Percentiles rank a stretch among this genome's conserved stretches.
These are phyloP conservation scores for Prochilodus magdalenae DNA, from an alignment of 2,113 vertebrate species.

Conservation along the genomic window DNA sequence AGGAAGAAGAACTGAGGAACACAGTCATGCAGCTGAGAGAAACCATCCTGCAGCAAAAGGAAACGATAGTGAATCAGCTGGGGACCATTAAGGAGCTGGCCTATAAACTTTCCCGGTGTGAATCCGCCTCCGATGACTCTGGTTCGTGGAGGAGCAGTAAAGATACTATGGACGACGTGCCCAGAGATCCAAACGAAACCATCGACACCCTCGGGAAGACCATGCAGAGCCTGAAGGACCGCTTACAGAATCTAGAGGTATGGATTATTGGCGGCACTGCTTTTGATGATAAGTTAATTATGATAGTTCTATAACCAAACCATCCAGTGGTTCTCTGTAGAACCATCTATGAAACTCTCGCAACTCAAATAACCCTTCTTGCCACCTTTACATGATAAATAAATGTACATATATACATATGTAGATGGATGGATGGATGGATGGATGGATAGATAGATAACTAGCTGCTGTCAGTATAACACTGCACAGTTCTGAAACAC, in stretches of 20 bases:
- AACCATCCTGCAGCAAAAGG: conserved; percentile 93
- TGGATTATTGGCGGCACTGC: no score
- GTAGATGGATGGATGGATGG: background rate
- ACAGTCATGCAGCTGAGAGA: conserved; percentile 92
- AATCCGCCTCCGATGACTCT: conserved; percentile 69
- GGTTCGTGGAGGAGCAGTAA: conserved; percentile 81
- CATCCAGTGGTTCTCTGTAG: no score
- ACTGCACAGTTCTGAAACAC: no score
- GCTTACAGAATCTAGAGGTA: conserved; percentile 94
- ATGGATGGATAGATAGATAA: background rate
- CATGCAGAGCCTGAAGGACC: conserved; percentile 92
- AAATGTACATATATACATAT: no score
- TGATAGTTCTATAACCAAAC: no score
- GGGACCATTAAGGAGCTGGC: conserved; percentile 93
- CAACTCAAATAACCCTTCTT: no score
- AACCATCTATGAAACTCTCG: no score
- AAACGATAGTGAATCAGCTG: conserved; percentile 88
- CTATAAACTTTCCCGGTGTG: conserved; percentile 90
- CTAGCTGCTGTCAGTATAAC: no score
- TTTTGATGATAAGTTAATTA: no score
- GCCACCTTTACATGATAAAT: no score
- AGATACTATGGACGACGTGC: conserved; percentile 95
- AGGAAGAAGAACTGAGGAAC: conserved; percentile 89
- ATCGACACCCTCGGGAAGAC: conserved; percentile 93
- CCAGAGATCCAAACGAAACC: conserved; percentile 87